Conservation (phyloP, 2,888 invertebrate species). For the Chrysomela aeneicollis region DNA sequence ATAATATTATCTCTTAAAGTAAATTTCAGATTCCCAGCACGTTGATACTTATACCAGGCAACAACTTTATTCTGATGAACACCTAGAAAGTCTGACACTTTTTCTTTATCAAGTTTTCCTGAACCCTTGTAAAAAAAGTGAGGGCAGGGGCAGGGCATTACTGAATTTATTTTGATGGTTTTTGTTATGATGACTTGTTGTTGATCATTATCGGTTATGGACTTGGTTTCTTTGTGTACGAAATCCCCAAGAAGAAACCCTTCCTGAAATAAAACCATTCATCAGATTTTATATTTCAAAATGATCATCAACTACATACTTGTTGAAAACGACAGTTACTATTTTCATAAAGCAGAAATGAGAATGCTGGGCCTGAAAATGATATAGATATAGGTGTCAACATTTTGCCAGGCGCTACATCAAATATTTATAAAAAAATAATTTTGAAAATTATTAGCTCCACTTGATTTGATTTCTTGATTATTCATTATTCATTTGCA, state of each 20-base stretch:
- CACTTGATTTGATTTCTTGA: no score
- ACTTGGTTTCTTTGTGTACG: constrained; percentile 69
- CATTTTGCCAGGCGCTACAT: constrained; percentile 10
- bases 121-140: constrained; percentile 67
- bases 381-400: constrained; percentile 46
- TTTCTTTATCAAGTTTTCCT: constrained; percentile 67
- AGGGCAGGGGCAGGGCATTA: constrained; percentile 67
- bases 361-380: constrained; percentile 69
- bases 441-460: no score
- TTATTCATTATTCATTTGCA: no score
- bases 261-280: constrained; percentile 59
- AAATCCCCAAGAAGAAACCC: constrained; percentile 75
- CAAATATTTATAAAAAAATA: no score
- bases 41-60: constrained; percentile 74
- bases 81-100: constrained; percentile 64
- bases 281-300: not conserved
- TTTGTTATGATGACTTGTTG: constrained; percentile 69
- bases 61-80: constrained; percentile 67
- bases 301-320: constrained; percentile 57
- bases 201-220: constrained; percentile 74
- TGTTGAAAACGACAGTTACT: constrained; percentile 68
- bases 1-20: constrained; percentile 71
- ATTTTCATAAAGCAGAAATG: constrained; percentile 74
- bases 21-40: constrained; percentile 65
- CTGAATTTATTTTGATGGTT: constrained; percentile 69